These are phyloP conservation scores for Drosophila prolongata DNA, from an alignment of 2,888 invertebrate genomes.

Conservation along the genomic window DNA sequence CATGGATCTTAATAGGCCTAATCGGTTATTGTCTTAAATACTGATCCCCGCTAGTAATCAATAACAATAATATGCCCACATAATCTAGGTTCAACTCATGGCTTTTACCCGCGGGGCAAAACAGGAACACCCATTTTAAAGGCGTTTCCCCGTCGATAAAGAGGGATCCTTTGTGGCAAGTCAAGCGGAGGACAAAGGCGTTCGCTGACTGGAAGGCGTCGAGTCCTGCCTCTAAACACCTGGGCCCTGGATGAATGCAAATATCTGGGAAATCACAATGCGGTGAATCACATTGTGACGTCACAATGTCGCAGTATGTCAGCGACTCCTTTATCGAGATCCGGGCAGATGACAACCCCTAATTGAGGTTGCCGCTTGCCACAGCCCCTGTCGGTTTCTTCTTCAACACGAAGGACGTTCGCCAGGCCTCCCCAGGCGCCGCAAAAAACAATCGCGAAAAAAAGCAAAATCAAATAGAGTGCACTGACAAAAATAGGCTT, in stretches of 20 bases:
- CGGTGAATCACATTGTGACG: constrained; percentile 56
- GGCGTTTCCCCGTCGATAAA: constrained; percentile 64
- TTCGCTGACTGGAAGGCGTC: constrained; percentile 58
- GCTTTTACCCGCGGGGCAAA: constrained; percentile 1
- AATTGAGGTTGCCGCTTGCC: constrained; percentile 57
- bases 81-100: constrained; percentile 17
- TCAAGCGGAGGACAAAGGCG: constrained; percentile 58
- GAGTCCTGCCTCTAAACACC: constrained; percentile 61
- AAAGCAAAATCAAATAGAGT: constrained; percentile 14
- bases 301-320: constrained; percentile 78
- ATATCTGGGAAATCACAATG: constrained; percentile 58
- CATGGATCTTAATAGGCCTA: constrained; percentile 8
- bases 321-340: constrained; percentile 42
- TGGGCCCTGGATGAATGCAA: constrained; percentile 55
- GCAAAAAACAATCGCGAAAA: constrained; percentile 23
- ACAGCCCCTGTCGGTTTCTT: constrained; percentile 54
- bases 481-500: constrained; percentile 11
- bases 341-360: constrained; percentile 68
- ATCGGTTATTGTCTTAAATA: too few relatives aligned
- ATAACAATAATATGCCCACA: constrained; percentile 35
- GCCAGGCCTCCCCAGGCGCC: constrained; percentile 48
- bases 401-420: constrained; percentile 35
- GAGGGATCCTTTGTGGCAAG: constrained; percentile 54
- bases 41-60: too few relatives aligned
- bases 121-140: constrained; percentile 20